Conservation (phyloP, 2,888 invertebrate genomes). For the Sthenelais limicola region DNA sequence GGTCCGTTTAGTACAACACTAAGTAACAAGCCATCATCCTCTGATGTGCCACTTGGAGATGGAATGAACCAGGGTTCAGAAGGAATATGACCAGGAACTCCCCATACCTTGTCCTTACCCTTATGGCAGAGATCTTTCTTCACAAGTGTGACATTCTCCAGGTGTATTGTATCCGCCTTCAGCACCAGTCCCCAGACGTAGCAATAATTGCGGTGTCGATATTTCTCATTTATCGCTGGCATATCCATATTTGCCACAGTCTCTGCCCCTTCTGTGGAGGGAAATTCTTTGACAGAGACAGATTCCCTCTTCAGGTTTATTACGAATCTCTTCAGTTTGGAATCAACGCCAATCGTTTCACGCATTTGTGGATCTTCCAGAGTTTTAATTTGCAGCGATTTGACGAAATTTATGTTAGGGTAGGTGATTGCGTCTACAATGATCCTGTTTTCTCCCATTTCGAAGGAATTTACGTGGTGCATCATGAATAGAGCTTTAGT, state of each 20-base stretch:
- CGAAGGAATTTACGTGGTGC: constrained; percentile 68
- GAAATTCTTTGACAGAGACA: constrained; percentile 48
- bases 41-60: constrained; percentile 53
- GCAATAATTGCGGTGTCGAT: constrained; percentile 60
- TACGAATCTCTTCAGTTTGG: constrained; percentile 57
- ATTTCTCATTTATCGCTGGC: constrained; percentile 65
- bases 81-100: constrained; percentile 57
- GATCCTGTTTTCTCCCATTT: constrained; percentile 52
- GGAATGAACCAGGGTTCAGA: constrained; percentile 66
- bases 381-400: constrained; percentile 55
- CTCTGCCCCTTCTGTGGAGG: constrained; percentile 43
- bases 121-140: constrained; percentile 63
- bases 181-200: constrained; percentile 64
- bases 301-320: constrained; percentile 52
- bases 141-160: constrained; percentile 59
- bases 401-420: constrained; percentile 59
- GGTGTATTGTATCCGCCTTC: constrained; percentile 56
- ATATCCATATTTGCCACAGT: constrained; percentile 59
- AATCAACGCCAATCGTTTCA: constrained; percentile 57
- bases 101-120: constrained; percentile 56
- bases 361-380: constrained; percentile 55
- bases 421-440: constrained; percentile 62
- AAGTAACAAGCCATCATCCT: constrained; percentile 67
- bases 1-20: constrained; percentile 62
- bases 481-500: constrained; percentile 61